Conservation (phyloP, 2,888 invertebrate species). For the Drosophila glabriapex region DNA sequence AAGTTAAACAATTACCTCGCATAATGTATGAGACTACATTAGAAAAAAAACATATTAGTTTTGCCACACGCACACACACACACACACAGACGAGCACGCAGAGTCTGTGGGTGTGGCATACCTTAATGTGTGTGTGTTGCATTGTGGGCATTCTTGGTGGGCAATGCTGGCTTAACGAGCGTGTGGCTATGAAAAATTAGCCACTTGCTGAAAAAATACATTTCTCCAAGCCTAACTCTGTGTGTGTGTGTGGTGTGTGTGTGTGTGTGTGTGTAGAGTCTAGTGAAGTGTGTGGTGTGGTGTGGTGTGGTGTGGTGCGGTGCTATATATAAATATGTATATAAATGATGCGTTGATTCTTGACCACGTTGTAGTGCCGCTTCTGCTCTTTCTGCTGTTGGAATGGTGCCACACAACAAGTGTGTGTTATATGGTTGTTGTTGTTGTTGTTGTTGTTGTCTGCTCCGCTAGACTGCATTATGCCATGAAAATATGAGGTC, state of each 20-base stretch:
- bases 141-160: slow-evolving; percentile 39
- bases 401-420: slow-evolving; percentile 73
- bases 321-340: slow-evolving; percentile 27
- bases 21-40: slow-evolving; percentile 74
- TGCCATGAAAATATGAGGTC: slow-evolving; percentile 53
- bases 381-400: slow-evolving; percentile 45
- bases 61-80: slow-evolving; percentile 32
- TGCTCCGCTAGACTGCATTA: slow-evolving; percentile 43
- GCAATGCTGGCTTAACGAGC: slow-evolving; percentile 52
- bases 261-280: slow-evolving; percentile 14
- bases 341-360: slow-evolving; percentile 47
- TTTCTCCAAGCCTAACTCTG: slow-evolving; percentile 58
- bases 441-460: slow-evolving; percentile 10
- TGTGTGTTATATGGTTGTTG: slow-evolving; percentile 52
- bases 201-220: slow-evolving; percentile 74
- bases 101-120: slow-evolving; percentile 16
- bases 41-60: slow-evolving; percentile 67
- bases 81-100: slow-evolving; percentile 1
- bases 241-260: slow-evolving; percentile 2
- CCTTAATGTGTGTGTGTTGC: slow-evolving; percentile 27
- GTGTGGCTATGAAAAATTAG: slow-evolving; percentile 76
- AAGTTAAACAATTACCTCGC: slow-evolving; percentile 73
- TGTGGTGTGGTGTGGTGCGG: background rate
- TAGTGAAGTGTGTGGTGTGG: background rate
- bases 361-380: slow-evolving; percentile 26